These are phyloP conservation scores for Parascotia fuliginaria DNA, from an alignment of 2,888 invertebrate genomes.

Conservation along the genomic window DNA sequence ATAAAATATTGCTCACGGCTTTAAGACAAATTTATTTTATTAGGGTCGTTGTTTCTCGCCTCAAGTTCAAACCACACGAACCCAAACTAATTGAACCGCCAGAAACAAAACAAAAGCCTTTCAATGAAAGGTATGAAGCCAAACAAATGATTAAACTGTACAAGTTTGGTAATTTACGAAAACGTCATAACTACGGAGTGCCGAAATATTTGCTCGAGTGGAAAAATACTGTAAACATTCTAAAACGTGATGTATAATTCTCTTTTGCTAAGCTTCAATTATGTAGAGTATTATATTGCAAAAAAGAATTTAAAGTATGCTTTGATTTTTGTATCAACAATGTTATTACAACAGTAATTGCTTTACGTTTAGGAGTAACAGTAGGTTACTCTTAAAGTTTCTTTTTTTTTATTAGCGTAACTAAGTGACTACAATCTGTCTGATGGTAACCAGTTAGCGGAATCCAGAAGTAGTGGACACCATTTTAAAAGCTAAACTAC, in stretches of 20 bases:
- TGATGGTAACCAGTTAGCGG: too few relatives aligned
- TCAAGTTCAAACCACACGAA: neutral
- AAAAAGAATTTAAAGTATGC: too few relatives aligned
- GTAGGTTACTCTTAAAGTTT: too few relatives aligned
- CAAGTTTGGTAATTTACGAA: conserved; percentile 32
- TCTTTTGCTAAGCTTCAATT: conserved; percentile 3
- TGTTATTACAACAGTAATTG: too few relatives aligned
- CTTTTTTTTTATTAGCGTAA: too few relatives aligned
- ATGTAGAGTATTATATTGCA: neutral
- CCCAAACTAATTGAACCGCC: neutral
- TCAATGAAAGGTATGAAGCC: conserved; percentile 7
- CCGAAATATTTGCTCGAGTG: conserved; percentile 24
- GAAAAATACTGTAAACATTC: conserved; percentile 28
- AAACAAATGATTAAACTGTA: conserved; percentile 34
- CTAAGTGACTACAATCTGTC: too few relatives aligned
- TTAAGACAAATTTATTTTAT: neutral
- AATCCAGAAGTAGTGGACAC: too few relatives aligned
- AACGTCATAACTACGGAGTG: conserved; percentile 24
- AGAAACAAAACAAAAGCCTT: conserved; percentile 12
- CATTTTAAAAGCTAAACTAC: too few relatives aligned
- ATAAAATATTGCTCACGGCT: too few relatives aligned
- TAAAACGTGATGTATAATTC: conserved; percentile 1
- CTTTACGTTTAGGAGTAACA: too few relatives aligned
- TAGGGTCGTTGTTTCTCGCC: neutral
- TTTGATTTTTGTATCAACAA: too few relatives aligned